Conservation (phyloP, 2,888 invertebrate species). For the Pyrgus malvae region DNA sequence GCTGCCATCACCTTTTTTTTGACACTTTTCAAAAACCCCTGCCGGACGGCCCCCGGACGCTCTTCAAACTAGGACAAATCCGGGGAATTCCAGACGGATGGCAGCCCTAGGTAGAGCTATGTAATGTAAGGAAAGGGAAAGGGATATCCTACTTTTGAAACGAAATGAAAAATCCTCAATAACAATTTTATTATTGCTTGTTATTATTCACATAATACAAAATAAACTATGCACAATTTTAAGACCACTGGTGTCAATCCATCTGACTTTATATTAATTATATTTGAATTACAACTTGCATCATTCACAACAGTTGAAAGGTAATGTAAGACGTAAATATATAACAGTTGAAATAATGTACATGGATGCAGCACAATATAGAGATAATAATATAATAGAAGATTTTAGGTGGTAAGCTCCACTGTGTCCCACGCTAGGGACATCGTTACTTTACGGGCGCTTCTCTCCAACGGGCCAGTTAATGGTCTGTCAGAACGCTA, state of each 20-base stretch:
- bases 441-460: no score
- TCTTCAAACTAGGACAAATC: no score
- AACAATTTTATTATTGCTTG: slow-evolving; percentile 85
- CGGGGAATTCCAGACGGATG: no score
- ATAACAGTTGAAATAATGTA: slow-evolving; percentile 56
- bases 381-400: slow-evolving; percentile 3
- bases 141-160: background rate
- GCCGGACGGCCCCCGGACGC: no score
- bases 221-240: slow-evolving; percentile 85
- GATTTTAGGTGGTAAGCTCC: no score
- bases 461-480: no score
- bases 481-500: no score
- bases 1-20: no score
- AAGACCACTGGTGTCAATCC: slow-evolving; percentile 73
- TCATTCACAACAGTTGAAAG: slow-evolving; percentile 48
- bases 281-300: slow-evolving; percentile 61
- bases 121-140: no score
- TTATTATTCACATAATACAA: slow-evolving; percentile 86
- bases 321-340: slow-evolving; percentile 42
- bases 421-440: no score
- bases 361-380: slow-evolving; percentile 36
- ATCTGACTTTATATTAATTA: slow-evolving; percentile 63
- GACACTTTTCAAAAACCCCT: no score
- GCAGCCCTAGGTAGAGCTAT: no score
- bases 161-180: slow-evolving; percentile 54